Evolutionary conservation across 1,140 invertebrate genomes (phyloP).

Genomic region (Anoplophora glabripennis): DNA sequence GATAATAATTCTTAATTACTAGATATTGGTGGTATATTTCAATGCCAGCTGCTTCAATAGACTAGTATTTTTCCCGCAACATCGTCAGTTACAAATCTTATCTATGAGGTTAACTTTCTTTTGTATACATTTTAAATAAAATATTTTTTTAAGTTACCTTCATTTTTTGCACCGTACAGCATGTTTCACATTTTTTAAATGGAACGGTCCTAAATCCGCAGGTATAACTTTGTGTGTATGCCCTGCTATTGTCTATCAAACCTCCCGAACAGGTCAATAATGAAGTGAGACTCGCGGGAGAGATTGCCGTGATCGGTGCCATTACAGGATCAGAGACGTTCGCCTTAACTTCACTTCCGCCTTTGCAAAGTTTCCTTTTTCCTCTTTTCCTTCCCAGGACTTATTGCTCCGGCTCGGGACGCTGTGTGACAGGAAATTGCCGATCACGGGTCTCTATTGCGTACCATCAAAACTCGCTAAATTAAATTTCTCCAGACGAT

Average conservation of each 20-base stretch:
- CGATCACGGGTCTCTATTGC: slow-evolving; percentile 4
- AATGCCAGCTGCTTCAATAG: too few species aligned
- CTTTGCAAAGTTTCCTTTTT: slow-evolving; percentile 9
- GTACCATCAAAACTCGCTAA: slow-evolving; percentile 1
- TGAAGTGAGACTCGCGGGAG: slow-evolving; percentile 38
- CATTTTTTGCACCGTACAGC: too few species aligned
- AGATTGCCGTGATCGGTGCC: slow-evolving; percentile 33
- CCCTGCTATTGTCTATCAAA: slow-evolving; percentile 20
- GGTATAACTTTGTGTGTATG: too few species aligned
- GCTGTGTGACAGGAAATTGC: slow-evolving; percentile 2
- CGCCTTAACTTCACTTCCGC: slow-evolving; percentile 12
- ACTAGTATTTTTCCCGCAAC: too few species aligned
- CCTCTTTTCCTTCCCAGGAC: slow-evolving; percentile 2
- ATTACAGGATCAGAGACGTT: slow-evolving; percentile 28
- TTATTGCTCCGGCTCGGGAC: neutral
- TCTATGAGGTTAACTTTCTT: too few species aligned
- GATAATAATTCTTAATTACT: too few species aligned
- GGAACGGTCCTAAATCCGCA: too few species aligned
- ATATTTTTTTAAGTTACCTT: too few species aligned
- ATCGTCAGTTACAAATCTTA: too few species aligned
- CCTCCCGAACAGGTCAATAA: slow-evolving; percentile 34
- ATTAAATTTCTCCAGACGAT: slow-evolving; percentile 3
- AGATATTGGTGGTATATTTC: too few species aligned
- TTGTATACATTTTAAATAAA: too few species aligned
- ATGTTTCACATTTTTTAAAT: too few species aligned